phyloP scores from a whole-genome alignment of 2,888 invertebrate species.

The Pomacea canaliculata region DNA sequence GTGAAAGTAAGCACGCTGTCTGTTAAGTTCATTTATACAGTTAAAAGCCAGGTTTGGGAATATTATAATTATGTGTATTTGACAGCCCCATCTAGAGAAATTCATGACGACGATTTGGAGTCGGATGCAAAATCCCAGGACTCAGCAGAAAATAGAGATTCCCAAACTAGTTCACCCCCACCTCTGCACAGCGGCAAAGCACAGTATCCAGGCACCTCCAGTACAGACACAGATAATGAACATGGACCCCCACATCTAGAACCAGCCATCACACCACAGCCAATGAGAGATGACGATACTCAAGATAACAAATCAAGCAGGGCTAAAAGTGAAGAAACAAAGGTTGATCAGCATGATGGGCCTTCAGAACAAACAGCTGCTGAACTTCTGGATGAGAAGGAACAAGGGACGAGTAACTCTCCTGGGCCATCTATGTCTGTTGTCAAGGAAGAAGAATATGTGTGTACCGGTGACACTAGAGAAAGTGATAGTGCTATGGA shows the following conservation, averaged over 20 bases:
- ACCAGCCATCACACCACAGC: slow-evolving; percentile 1
- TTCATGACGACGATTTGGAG: slow-evolving; percentile 20
- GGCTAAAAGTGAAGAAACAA: too few species aligned
- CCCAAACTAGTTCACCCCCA: slow-evolving; percentile 10
- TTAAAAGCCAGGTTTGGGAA: too few species aligned
- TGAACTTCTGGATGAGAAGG: too few species aligned
- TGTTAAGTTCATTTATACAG: too few species aligned
- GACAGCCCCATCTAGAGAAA: neutral
- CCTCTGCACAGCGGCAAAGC: slow-evolving; percentile 16
- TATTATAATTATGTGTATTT: too few species aligned
- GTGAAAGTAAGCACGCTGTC: too few species aligned
- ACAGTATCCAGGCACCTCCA: slow-evolving; percentile 11
- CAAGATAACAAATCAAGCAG: neutral
- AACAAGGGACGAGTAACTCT: too few species aligned
- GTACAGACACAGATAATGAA: slow-evolving; percentile 11
- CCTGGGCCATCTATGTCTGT: too few species aligned
- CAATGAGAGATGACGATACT: neutral
- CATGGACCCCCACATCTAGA: slow-evolving; percentile 16
- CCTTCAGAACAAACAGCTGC: too few species aligned
- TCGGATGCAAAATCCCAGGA: slow-evolving; percentile 22
- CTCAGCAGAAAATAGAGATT: slow-evolving; percentile 16
- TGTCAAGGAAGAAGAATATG: too few species aligned
- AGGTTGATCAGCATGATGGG: too few species aligned
- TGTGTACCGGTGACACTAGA: neutral
- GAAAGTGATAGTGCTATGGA: neutral